Percentiles rank a stretch among this genome's conserved stretches.
Evolutionary conservation across 2,113 vertebrate genomes (phyloP).

Genomic region (Microtus pennsylvanicus): DNA sequence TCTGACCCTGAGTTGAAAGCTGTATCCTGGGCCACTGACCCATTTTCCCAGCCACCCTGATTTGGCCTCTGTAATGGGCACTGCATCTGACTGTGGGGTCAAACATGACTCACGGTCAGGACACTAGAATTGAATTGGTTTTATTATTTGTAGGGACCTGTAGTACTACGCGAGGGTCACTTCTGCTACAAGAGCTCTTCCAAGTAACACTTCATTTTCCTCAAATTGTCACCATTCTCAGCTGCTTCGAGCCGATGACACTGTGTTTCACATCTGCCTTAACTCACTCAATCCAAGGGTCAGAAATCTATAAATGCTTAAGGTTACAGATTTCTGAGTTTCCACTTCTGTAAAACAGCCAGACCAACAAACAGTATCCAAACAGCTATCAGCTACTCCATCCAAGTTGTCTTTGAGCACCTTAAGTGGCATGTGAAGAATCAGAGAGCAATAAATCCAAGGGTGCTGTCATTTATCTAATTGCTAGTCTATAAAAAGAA

Average conservation of each 20-base stretch:
- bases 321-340: neutral
- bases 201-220: neutral
- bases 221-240: constrained; percentile 31
- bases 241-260: neutral
- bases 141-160: neutral
- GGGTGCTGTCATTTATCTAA: neutral
- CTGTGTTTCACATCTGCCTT: constrained; percentile 26
- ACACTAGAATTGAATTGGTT: neutral
- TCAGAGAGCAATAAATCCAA: neutral
- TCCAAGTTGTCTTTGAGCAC: neutral
- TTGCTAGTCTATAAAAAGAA: neutral
- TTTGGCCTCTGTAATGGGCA: neutral
- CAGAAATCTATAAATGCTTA: neutral
- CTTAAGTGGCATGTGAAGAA: neutral
- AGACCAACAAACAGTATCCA: neutral
- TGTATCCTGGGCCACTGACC: neutral
- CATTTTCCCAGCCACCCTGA: neutral
- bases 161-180: neutral
- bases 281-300: constrained; percentile 17
- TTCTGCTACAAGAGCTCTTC: neutral
- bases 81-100: neutral
- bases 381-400: neutral
- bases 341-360: neutral
- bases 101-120: neutral
- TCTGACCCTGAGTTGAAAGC: neutral